phyloP scores from a whole-genome alignment of 2,113 vertebrate species.

The Grus americana region DNA sequence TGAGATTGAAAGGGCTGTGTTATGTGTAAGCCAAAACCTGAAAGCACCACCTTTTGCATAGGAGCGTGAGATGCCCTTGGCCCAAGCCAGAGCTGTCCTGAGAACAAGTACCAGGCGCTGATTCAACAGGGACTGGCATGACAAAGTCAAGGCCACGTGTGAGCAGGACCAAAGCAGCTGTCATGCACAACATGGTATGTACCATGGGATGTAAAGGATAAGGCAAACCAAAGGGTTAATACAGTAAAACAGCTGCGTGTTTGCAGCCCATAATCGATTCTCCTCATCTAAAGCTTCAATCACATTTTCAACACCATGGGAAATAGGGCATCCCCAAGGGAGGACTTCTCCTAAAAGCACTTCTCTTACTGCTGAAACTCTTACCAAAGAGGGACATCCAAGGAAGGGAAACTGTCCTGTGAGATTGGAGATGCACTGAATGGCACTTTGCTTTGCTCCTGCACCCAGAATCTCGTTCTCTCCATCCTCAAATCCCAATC shows the following conservation, averaged over 20 bases:
- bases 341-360: neutral
- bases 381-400: neutral
- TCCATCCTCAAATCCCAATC: neutral
- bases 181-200: neutral
- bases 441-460: neutral
- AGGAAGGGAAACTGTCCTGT: neutral
- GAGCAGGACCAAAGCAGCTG: neutral
- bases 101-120: conserved; percentile 3
- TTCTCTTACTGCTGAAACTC: neutral
- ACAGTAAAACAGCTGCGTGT: neutral
- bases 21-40: conserved; percentile 12
- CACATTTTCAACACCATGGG: neutral
- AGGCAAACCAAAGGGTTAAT: neutral
- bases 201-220: neutral
- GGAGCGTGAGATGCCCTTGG: neutral
- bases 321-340: neutral
- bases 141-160: neutral
- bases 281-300: neutral
- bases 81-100: neutral
- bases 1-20: neutral
- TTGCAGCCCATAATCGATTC: neutral
- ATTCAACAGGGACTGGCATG: neutral
- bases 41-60: conserved; percentile 27
- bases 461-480: neutral
- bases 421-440: neutral